Evolutionary conservation across 2,113 vertebrate genomes (phyloP), one percentile per base, ranked within the genome.

Genomic region (Scortum barcoo): DNA sequence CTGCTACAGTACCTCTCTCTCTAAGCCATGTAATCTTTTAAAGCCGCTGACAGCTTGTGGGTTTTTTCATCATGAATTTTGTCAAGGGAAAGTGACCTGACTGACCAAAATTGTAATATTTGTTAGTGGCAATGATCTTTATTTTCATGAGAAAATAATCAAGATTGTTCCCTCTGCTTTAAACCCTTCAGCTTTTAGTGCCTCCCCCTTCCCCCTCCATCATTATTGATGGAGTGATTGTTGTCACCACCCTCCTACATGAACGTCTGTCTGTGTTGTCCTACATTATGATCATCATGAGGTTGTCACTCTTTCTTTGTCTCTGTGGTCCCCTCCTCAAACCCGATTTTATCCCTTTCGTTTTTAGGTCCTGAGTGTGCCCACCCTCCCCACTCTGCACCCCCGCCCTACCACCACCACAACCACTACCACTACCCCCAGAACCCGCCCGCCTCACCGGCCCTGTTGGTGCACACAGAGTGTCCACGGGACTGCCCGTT

Each of bases 331-430:
- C 80, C 66, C 72, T 66, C 91, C 82, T 87, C 91, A 88, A 90
- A 72, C 71, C 84, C 87, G 65, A 68, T 91, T 88, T 84, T 89
- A 85, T 91, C 60, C 88, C 75, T 91, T 67, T 87, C 71, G 79
- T 93, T 93, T 93, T 88, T 95, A 96, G 96, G 95, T 95, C 92
- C 92, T 26, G 94, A 94, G 76, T 95, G 87, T 94, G 85, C 92
- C 81, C 81, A 87, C 86, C 91, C 91, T 91, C 78, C 93, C 93
- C 92, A 92, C 91, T 93, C 94, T 78, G 87, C 92, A 89, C 90
- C 93, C 88, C 88, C 72, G 84, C 89, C 92, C 87, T 91, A 86
- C 83, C 88, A 92, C 90, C 81, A 90, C 90, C 89, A 91, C 78
- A 83, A 88, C 87, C 90, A 91, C 89, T 83, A 78, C 90, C 89